These are phyloP conservation scores for Erethizon dorsatum DNA, from an alignment of 2,797 vertebrate species.

Conservation along the genomic window DNA sequence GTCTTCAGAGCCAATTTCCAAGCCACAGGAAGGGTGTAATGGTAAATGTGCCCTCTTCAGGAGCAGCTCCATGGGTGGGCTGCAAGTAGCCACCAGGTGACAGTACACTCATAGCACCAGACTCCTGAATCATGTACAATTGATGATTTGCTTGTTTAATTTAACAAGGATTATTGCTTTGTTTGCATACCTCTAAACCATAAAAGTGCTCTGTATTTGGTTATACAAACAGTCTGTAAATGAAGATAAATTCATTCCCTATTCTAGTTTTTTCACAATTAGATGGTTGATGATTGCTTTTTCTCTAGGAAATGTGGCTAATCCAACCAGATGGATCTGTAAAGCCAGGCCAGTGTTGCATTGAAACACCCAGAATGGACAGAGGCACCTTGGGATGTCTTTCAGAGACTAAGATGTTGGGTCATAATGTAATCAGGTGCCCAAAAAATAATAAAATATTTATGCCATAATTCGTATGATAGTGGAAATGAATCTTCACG, in stretches of 20 bases:
- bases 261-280: neutral
- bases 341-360: neutral
- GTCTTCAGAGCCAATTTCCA: too few species aligned
- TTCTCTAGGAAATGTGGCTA: neutral
- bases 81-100: neutral
- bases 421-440: too few species aligned
- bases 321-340: neutral
- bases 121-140: too few species aligned
- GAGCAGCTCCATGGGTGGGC: neutral
- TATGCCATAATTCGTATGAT: neutral
- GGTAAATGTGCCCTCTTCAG: neutral
- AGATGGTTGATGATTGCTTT: neutral
- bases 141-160: neutral
- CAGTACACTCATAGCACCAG: fast-evolving
- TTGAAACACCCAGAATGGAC: too few species aligned
- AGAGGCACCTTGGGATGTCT: neutral
- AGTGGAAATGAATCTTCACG: neutral
- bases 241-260: neutral
- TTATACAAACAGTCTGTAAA: neutral
- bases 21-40: neutral
- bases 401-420: neutral
- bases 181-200: neutral
- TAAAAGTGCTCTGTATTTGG: neutral
- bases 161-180: neutral
- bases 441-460: fast-evolving